Evolutionary conservation across 2,797 vertebrate genomes (phyloP), one percentile per base, ranked within the genome.

Genomic region (Clarias pachynema): DNA sequence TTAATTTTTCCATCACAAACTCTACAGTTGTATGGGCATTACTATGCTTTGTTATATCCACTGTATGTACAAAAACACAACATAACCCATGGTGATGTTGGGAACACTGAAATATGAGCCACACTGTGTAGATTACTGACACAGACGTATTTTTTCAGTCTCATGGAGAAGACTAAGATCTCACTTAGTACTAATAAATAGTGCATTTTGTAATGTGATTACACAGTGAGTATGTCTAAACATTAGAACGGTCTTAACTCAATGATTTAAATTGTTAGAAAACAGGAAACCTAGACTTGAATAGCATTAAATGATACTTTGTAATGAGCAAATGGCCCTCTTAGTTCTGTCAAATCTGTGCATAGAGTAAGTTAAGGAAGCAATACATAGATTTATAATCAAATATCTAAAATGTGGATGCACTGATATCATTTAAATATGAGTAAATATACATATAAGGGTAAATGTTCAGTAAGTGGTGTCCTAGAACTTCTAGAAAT

Each of bases 281-380:
- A 83, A n/a, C 15, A 29, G 29, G 77, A 44, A 86, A 24, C 22
- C 3, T 69, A 65, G 7, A 82, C 70, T 15, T 79, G 65, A 63
- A 79, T 65, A 44, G 40, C 56, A 65, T 65, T 20, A 29, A 79
- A 65, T 62, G 4, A 62, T 40, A 79, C 62, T 79, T 79, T 79
- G 77, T 18, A 79, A 79, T 44, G 15, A 63, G 57, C 44, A 37
- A 57, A 82, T 79, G 26, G n/a, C 24, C 37, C 37, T 49, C 7
- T 49, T 44, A 49, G 60, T 26, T 79, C n/a, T 63, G 78, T 79
- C 37, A 49, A 37, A 78, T 78, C 2, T 70, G 65, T 79, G 68
- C 79, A 49, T 65, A 70, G 77, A 63, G 59, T 80, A 73, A n/a
- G 40, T 65, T 74, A 78, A 86, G 12, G 63, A 74, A 86, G 80